Evolutionary conservation across 2,888 invertebrate genomes (phyloP).

Genomic region (Automeris io): DNA sequence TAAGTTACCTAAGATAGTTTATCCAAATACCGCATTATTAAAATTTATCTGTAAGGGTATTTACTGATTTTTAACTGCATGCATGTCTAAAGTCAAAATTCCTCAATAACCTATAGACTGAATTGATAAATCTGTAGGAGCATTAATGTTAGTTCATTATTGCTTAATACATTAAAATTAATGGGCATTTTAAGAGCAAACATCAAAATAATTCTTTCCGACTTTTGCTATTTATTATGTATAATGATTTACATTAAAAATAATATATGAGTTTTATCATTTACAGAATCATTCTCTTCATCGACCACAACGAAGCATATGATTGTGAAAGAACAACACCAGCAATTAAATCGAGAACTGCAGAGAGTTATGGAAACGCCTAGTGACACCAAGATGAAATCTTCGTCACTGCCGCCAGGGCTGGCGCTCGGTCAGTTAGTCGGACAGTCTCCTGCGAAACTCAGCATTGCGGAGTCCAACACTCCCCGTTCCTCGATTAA

Average conservation of each 20-base stretch:
- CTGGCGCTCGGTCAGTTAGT: constrained; percentile 71
- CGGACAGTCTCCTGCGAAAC: constrained; percentile 68
- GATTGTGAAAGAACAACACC: constrained; percentile 58
- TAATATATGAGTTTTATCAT: constrained; percentile 8
- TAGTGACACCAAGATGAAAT: constrained; percentile 77
- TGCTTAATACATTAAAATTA: too few relatives aligned
- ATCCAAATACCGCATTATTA: not conserved
- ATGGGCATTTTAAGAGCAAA: too few relatives aligned
- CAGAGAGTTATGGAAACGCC: constrained; percentile 60
- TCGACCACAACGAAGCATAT: constrained; percentile 67
- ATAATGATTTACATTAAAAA: not conserved
- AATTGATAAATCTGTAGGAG: too few relatives aligned
- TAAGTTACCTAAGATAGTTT: constrained; percentile 20
- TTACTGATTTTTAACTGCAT: too few relatives aligned
- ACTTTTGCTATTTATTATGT: not conserved
- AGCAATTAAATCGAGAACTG: constrained; percentile 54
- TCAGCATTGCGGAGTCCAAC: constrained; percentile 65
- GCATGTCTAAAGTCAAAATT: too few relatives aligned
- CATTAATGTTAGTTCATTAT: too few relatives aligned
- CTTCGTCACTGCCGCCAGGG: constrained; percentile 80
- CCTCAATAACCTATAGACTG: too few relatives aligned
- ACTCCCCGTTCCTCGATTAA: constrained; percentile 67
- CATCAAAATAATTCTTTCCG: not conserved
- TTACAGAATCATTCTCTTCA: constrained; percentile 74
- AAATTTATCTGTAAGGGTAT: too few relatives aligned